Percentiles rank a stretch among this genome's conserved stretches.
Evolutionary conservation across 2,797 vertebrate genomes (phyloP).

Genomic region (Orientallactaga sibirica): DNA sequence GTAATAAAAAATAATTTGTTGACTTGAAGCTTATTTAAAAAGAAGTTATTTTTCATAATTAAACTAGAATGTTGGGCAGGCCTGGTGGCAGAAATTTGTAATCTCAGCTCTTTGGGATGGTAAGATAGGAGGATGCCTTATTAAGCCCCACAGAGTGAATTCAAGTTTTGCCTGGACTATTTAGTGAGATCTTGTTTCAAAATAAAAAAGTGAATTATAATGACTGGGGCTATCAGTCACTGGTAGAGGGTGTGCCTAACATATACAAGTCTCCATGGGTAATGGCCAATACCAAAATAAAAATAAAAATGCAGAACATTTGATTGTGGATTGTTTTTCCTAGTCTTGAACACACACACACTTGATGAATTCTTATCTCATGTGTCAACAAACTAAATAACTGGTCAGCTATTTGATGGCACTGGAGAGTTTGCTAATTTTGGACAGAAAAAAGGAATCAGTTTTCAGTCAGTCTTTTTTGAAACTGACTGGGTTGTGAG

Average conservation of each 20-base stretch:
- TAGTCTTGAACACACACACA: neutral
- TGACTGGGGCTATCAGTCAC: neutral
- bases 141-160: neutral
- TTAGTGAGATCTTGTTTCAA: neutral
- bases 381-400: neutral
- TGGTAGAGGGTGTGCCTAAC: neutral
- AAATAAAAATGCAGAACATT: neutral
- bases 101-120: neutral
- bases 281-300: neutral
- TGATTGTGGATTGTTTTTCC: neutral
- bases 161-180: neutral
- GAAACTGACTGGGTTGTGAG: neutral
- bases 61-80: neutral
- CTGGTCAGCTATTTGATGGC: neutral
- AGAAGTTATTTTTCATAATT: conserved; percentile 1
- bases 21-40: conserved; percentile 4
- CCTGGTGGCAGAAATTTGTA: neutral
- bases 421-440: neutral
- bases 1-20: neutral
- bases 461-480: neutral
- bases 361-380: neutral
- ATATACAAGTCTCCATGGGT: neutral
- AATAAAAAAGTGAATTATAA: neutral
- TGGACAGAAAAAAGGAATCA: neutral
- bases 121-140: neutral